phyloP scores from a whole-genome alignment of 1,140 invertebrate species.

The Dendroctonus ponderosae region DNA sequence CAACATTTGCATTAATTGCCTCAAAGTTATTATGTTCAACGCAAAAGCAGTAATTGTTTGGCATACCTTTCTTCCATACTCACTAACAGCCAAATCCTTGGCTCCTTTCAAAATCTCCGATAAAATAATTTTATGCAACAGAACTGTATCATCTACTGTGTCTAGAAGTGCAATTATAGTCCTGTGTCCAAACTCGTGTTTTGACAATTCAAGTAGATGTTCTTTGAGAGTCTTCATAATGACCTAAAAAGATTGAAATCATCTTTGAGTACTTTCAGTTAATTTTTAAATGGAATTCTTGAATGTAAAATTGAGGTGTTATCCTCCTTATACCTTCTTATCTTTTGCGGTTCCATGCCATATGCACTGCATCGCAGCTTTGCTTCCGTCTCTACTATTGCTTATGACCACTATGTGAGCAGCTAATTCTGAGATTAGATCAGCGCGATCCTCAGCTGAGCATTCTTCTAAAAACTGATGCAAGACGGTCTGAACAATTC shows the following conservation, averaged over 20 bases:
- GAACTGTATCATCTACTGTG: constrained; percentile 87
- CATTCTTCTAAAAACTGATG: constrained; percentile 78
- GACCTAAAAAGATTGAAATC: constrained; percentile 50
- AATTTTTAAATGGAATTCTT: too few relatives aligned
- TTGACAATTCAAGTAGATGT: constrained; percentile 74
- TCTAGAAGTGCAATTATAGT: constrained; percentile 84
- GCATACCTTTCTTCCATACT: constrained; percentile 68
- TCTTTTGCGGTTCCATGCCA: constrained; percentile 84
- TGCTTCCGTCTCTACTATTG: constrained; percentile 79
- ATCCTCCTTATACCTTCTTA: constrained; percentile 57
- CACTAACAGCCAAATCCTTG: constrained; percentile 67
- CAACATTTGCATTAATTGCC: not conserved
- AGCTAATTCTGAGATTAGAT: constrained; percentile 72
- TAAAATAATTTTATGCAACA: constrained; percentile 81
- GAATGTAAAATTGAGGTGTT: not conserved
- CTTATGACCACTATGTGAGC: constrained; percentile 74
- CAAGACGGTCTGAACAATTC: constrained; percentile 75
- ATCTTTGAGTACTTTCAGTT: too few relatives aligned
- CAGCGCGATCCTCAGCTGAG: constrained; percentile 61
- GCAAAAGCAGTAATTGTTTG: not conserved
- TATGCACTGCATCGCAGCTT: constrained; percentile 77
- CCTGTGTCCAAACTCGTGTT: constrained; percentile 83
- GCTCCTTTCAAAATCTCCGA: constrained; percentile 72
- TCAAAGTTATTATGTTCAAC: not conserved
- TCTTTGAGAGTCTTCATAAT: constrained; percentile 83